Base-by-base conservation (phyloP, 2,797 vertebrate genomes). In the Siniperca obscura region DNA sequence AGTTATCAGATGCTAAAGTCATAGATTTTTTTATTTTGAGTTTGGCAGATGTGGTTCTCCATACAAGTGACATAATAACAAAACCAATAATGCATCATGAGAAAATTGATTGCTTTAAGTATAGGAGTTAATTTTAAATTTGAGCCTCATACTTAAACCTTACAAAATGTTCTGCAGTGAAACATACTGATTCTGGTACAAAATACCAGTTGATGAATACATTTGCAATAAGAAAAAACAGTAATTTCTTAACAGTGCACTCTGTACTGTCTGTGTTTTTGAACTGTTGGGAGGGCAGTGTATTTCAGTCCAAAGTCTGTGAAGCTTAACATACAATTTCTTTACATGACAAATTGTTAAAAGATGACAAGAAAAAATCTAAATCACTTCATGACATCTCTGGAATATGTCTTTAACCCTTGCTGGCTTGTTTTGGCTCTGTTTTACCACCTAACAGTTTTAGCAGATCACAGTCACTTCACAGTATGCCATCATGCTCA, bases 401-500 rank as follows among this genome's bases (percentile, higher is more conserved):
- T 72, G 21, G 25, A 77, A 78, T 42, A 57, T 1, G 42, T 74
- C 73, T 66, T 83, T 38, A 13, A 69, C 56, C 57, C 52, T 69
- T 75, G 69, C 64, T 86, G 78, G 67, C 53, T 71, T 69, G 50
- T 76, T 71, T 79, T 70, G 69, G 77, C 75, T 80, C 55, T 4
- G 30, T 74, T 36, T 88, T 34, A 65, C 44, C 70, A 82, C 21
- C 44, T 52, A 36, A 76, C 59, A 77, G 30, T 36, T 48, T 83
- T 3, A 76, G 42, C 56, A 50, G 14, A 72, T 7, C 30, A 30
- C 30, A 42, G 81, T 81, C n/a, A 11, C 38, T 90, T 96, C 91
- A 96, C 78, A 95, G 86, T 75, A 96, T 80, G 10, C 92, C 91
- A 2, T 96, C 94, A 1, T 90, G 91, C 56, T 96, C 94, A 74